phyloP scores from a whole-genome alignment of 2,888 invertebrate genomes.

The Diarsia brunnea region DNA sequence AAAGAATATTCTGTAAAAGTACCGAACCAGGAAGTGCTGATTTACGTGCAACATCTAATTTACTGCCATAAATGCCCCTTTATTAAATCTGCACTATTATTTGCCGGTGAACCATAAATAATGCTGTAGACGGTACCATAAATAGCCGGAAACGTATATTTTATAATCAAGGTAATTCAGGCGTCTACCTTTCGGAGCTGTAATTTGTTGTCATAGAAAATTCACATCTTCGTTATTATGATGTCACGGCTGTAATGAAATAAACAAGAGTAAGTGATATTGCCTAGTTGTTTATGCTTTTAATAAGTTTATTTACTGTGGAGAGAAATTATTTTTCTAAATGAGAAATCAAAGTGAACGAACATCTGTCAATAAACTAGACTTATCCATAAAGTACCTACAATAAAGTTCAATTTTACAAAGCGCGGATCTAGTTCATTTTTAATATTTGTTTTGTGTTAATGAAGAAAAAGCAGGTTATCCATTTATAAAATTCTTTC shows the following conservation, averaged over 20 bases:
- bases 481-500: not conserved
- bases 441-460: not conserved
- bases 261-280: not conserved
- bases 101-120: slow-evolving; percentile 34
- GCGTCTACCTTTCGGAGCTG: slow-evolving; percentile 34
- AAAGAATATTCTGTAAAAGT: slow-evolving; percentile 8
- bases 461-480: not conserved
- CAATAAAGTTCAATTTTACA: not conserved
- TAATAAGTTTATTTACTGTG: not conserved
- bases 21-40: slow-evolving; percentile 13
- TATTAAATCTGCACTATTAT: slow-evolving; percentile 48
- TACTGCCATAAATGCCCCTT: slow-evolving; percentile 31
- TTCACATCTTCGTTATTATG: not conserved
- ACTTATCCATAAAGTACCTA: not conserved
- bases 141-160: slow-evolving; percentile 51
- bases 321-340: not conserved
- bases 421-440: not conserved
- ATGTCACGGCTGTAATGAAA: not conserved
- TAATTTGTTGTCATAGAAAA: slow-evolving; percentile 39
- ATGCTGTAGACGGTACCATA: slow-evolving; percentile 27
- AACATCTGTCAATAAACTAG: not conserved
- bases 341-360: not conserved
- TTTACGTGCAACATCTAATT: slow-evolving; percentile 31
- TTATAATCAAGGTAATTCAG: slow-evolving; percentile 52
- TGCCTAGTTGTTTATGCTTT: not conserved